phyloP scores from a whole-genome alignment of 2,113 vertebrate species.

The Dascyllus trimaculatus region DNA sequence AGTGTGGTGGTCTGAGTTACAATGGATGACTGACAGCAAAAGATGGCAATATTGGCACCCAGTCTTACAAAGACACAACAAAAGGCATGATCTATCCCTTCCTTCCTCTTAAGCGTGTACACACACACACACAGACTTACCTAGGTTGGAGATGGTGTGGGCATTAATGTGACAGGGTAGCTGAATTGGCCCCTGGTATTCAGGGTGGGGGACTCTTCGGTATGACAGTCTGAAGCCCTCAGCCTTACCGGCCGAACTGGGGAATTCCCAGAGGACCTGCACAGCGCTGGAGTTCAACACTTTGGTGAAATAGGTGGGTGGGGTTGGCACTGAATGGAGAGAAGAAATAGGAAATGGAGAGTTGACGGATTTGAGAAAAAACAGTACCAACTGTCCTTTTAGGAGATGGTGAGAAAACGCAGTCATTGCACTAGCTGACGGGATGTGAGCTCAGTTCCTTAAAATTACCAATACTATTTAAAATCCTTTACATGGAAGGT shows the following conservation, averaged over 20 bases:
- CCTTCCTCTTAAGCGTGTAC: too few relatives aligned
- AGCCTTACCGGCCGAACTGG: slow-evolving; percentile 73
- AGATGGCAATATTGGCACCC: too few relatives aligned
- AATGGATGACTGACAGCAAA: too few relatives aligned
- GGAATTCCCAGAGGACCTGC: slow-evolving; percentile 85
- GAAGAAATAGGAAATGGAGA: neutral
- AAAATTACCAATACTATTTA: too few relatives aligned
- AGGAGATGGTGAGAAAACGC: too few relatives aligned
- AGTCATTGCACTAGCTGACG: too few relatives aligned
- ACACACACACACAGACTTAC: slow-evolving; percentile 56
- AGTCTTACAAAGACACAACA: too few relatives aligned
- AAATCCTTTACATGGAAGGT: too few relatives aligned
- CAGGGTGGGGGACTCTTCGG: slow-evolving; percentile 76
- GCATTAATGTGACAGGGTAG: slow-evolving; percentile 74
- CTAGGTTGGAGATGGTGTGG: slow-evolving; percentile 78
- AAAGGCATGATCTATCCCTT: too few relatives aligned
- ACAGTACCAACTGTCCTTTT: too few relatives aligned
- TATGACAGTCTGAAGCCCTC: slow-evolving; percentile 85
- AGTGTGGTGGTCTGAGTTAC: too few relatives aligned
- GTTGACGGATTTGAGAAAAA: neutral
- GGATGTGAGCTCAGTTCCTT: too few relatives aligned
- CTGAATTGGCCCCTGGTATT: slow-evolving; percentile 77
- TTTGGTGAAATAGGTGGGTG: slow-evolving; percentile 83
- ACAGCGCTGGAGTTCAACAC: slow-evolving; percentile 78
- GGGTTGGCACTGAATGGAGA: slow-evolving; percentile 71